These are phyloP conservation scores for Strigops habroptila DNA, from an alignment of 2,113 vertebrate species.

Conservation along the genomic window DNA sequence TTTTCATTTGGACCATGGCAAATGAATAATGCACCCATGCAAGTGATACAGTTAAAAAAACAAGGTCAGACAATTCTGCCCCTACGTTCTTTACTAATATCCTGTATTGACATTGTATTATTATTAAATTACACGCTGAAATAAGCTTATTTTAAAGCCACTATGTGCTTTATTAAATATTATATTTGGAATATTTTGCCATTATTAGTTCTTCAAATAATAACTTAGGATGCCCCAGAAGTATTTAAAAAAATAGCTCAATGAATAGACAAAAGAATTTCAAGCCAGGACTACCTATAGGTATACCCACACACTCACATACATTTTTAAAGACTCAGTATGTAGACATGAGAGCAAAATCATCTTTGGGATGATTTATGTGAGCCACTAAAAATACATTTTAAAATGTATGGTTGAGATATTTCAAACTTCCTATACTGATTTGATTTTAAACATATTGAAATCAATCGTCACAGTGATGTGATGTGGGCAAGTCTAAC, in stretches of 20 bases:
- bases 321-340: background rate
- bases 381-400: background rate
- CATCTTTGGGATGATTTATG: background rate
- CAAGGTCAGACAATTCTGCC: slow-evolving; percentile 3
- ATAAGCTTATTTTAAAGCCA: background rate
- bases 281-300: background rate
- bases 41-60: slow-evolving; percentile 59
- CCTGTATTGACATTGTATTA: background rate
- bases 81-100: background rate
- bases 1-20: slow-evolving; percentile 52
- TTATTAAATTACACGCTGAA: background rate
- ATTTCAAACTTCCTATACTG: background rate
- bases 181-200: background rate
- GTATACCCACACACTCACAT: background rate
- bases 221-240: background rate
- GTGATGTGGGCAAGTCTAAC: background rate
- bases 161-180: background rate
- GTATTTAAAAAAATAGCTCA: background rate
- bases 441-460: background rate
- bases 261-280: background rate
- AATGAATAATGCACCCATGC: slow-evolving; percentile 34
- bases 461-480: background rate
- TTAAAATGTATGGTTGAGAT: background rate
- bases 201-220: background rate
- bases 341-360: background rate